Conservation (phyloP, 2,113 vertebrate genomes). For the Pholis gunnellus region DNA sequence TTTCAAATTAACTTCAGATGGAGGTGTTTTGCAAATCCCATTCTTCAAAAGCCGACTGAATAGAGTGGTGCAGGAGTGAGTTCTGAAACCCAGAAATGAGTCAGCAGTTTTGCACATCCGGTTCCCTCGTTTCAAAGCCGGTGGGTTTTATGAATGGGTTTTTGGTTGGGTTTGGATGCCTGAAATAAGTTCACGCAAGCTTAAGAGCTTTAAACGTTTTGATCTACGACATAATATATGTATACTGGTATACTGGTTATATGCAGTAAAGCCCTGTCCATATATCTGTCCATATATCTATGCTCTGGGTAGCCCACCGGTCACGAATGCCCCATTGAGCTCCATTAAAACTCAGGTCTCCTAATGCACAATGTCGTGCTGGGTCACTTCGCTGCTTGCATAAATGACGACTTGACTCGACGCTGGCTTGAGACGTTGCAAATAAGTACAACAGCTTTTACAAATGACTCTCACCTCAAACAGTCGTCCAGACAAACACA, state of each 20-base stretch:
- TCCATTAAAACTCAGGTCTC: slow-evolving; percentile 7
- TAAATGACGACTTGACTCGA: not conserved
- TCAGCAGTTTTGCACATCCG: not conserved
- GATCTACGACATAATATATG: not conserved
- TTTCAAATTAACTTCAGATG: not conserved
- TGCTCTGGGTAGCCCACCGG: not conserved
- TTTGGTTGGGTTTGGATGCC: not conserved
- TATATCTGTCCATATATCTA: too few species aligned
- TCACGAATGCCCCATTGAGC: slow-evolving; percentile 1
- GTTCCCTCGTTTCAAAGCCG: not conserved
- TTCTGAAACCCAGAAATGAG: not conserved
- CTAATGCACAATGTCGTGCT: not conserved
- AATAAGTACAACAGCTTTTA: not conserved
- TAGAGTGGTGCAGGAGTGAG: not conserved
- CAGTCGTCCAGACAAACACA: not conserved
- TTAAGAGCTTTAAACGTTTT: not conserved
- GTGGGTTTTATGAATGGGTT: not conserved
- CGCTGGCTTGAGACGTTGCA: not conserved
- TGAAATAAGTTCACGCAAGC: not conserved
- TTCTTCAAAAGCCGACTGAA: not conserved
- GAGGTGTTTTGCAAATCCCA: not conserved
- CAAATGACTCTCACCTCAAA: not conserved
- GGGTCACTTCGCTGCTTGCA: not conserved
- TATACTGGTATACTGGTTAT: not conserved
- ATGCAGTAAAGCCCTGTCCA: not conserved